Conservation (phyloP, 1,140 invertebrate genomes). For the Cephus cinctus region DNA sequence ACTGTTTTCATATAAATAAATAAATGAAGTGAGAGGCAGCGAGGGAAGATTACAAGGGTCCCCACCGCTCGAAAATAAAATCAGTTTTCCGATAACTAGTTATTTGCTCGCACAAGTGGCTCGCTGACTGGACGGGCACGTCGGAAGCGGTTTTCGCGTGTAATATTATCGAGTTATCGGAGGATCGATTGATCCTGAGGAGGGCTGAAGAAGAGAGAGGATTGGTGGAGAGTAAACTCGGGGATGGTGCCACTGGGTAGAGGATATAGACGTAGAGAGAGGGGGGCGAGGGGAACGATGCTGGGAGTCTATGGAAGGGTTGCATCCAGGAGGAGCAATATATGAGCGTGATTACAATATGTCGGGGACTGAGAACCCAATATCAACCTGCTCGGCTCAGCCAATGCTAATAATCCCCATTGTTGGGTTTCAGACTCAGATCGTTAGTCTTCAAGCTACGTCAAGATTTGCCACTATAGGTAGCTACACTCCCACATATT, state of each 20-base stretch:
- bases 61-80: constrained; percentile 44
- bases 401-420: constrained; percentile 41
- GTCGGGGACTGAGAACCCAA: constrained; percentile 40
- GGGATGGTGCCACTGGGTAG: no score
- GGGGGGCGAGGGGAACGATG: constrained; percentile 16
- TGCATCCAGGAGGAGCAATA: no score
- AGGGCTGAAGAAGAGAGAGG: constrained; percentile 3
- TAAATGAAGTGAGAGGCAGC: no score
- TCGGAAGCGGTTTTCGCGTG: constrained; percentile 51
- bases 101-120: constrained; percentile 53
- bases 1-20: no score
- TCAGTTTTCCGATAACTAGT: constrained; percentile 53
- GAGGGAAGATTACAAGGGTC: constrained; percentile 18
- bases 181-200: constrained; percentile 24
- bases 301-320: not conserved
- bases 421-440: constrained; percentile 36
- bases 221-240: not conserved
- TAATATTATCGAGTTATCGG: constrained; percentile 54
- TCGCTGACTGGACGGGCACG: constrained; percentile 51
- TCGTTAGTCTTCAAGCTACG: no score
- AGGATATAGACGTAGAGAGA: no score
- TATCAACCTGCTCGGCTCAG: constrained; percentile 36
- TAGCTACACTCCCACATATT: no score
- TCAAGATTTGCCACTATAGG: no score
- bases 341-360: constrained; percentile 48